These are phyloP conservation scores for Vulpes ferrilata DNA, from an alignment of 2,113 vertebrate genomes.

Conservation along the genomic window DNA sequence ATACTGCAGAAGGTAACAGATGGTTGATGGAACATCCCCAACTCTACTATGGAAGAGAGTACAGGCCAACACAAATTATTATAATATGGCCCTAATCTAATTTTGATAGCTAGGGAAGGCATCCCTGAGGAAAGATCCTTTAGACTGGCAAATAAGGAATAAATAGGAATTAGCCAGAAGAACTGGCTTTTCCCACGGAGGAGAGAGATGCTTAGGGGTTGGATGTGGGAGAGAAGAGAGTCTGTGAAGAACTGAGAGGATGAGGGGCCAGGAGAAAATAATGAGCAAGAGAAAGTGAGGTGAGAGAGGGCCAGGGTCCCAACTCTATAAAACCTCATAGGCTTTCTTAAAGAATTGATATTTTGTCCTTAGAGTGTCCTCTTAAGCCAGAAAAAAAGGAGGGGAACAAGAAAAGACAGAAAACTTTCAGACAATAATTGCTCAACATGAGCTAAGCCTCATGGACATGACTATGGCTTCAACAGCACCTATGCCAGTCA, in stretches of 20 bases:
- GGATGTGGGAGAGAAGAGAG: fast-evolving
- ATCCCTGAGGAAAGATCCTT: background rate
- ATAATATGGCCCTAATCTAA: background rate
- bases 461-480: background rate
- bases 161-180: background rate
- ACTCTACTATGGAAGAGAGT: background rate
- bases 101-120: background rate
- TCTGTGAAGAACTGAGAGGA: background rate
- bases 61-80: background rate
- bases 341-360: background rate
- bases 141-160: background rate
- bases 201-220: background rate
- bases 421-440: background rate
- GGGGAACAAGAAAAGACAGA: background rate
- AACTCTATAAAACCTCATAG: background rate
- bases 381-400: background rate
- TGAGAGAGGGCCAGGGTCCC: background rate
- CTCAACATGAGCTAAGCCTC: background rate
- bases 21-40: background rate
- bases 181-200: background rate
- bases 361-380: background rate
- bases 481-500: background rate
- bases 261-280: background rate
- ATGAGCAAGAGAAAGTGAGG: background rate
- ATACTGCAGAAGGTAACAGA: background rate